Evolutionary conservation across 2,888 invertebrate species (phyloP).

Genomic region (Tubulanus polymorphus): DNA sequence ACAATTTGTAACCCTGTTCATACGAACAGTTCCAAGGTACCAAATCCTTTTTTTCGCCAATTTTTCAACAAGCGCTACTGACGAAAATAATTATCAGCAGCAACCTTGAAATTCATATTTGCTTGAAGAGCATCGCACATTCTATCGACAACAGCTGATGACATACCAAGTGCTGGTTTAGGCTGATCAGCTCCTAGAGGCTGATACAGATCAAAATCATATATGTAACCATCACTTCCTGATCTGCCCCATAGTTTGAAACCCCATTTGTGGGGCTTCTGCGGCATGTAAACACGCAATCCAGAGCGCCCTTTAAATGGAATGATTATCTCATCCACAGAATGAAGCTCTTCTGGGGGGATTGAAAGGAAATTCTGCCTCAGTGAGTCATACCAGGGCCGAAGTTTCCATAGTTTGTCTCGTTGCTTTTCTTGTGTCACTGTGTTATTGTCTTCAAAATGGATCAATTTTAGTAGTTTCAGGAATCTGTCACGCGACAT

Average conservation of each 20-base stretch:
- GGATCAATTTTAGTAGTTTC: conserved; percentile 10
- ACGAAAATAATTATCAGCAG: conserved; percentile 13
- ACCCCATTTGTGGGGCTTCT: conserved; percentile 21
- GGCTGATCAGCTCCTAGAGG: conserved; percentile 1
- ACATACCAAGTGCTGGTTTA: conserved; percentile 6
- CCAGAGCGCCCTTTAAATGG: conserved; percentile 32
- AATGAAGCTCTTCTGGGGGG: conserved; percentile 29
- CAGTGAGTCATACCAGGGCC: conserved; percentile 11
- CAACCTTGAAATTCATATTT: conserved; percentile 15
- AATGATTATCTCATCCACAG: conserved; percentile 34
- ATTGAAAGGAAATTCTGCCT: conserved; percentile 21
- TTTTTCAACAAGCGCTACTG: conserved; percentile 5
- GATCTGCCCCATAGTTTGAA: conserved; percentile 19
- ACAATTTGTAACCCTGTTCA: conserved; percentile 16
- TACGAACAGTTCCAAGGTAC: conserved; percentile 15
- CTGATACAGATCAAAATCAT: conserved; percentile 17
- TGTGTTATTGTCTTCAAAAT: conserved; percentile 15
- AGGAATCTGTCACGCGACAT: conserved; percentile 19
- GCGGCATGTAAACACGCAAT: conserved; percentile 17
- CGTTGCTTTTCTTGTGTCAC: conserved; percentile 2
- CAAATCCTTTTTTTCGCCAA: conserved; percentile 7
- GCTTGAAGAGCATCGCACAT: conserved; percentile 1
- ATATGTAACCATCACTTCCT: conserved; percentile 1
- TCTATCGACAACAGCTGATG: conserved; percentile 10
- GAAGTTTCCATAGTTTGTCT: conserved; percentile 19